Conservation (phyloP, 2,797 vertebrate genomes). For the Helicolenus hilgendorfi region DNA sequence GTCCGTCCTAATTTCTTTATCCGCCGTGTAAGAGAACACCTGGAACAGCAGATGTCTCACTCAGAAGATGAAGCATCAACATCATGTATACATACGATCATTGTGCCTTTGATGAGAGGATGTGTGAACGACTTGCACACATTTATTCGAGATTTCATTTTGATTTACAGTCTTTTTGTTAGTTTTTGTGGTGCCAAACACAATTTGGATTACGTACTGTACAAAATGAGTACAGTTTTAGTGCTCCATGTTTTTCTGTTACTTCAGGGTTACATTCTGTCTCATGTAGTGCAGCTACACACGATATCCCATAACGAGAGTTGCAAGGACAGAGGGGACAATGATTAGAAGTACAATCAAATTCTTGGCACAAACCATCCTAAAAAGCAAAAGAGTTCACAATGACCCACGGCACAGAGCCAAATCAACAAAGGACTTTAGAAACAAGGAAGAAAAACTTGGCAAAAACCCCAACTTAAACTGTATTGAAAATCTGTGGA, state of each 20-base stretch:
- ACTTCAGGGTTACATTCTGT: neutral
- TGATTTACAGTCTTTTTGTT: neutral
- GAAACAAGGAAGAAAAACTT: neutral
- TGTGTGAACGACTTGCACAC: neutral
- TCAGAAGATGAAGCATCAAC: neutral
- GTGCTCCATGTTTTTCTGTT: neutral
- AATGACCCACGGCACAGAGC: constrained; percentile 1
- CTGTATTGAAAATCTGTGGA: constrained; percentile 24
- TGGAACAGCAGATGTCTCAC: constrained; percentile 52
- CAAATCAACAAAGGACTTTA: neutral
- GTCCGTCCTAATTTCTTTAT: constrained; percentile 98
- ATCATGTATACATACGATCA: neutral
- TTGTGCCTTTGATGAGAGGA: neutral
- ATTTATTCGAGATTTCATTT: neutral
- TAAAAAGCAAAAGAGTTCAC: neutral
- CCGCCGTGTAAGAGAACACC: constrained; percentile 99
- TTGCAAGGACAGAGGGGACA: neutral
- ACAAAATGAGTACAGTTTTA: neutral
- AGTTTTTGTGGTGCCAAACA: neutral
- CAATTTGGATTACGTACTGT: neutral
- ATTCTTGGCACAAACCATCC: constrained; percentile 1
- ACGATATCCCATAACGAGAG: neutral
- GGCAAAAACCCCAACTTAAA: neutral
- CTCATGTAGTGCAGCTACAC: neutral
- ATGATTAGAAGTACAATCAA: constrained; percentile 1